Conservation (phyloP, 2,888 invertebrate genomes). For the Diarsia mendica region DNA sequence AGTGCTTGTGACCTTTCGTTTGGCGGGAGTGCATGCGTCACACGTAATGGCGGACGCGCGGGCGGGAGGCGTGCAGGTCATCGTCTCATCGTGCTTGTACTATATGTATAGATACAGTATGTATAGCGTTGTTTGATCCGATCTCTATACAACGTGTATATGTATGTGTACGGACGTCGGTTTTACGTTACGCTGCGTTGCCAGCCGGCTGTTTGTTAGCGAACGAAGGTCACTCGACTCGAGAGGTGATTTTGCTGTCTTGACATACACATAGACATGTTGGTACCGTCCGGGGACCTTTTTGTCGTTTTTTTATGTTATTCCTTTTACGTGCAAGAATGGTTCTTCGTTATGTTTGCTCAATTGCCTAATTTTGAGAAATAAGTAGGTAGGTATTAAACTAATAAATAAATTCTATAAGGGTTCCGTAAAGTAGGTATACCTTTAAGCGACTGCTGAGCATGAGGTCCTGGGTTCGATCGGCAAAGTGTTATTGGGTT, state of each 20-base stretch:
- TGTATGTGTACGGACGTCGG: conserved; percentile 74
- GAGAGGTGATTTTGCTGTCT: conserved; percentile 72
- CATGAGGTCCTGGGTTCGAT: too few relatives aligned
- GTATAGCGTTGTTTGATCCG: conserved; percentile 77
- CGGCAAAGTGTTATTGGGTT: too few relatives aligned
- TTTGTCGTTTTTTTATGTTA: conserved; percentile 52
- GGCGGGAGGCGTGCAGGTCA: conserved; percentile 82
- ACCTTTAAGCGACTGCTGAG: too few relatives aligned
- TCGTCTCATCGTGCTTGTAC: conserved; percentile 88
- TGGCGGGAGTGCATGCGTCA: conserved; percentile 79
- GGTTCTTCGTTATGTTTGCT: conserved; percentile 26
- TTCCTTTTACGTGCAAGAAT: conserved; percentile 54
- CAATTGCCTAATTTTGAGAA: conserved; percentile 13
- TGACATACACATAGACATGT: conserved; percentile 56
- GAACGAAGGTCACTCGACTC: conserved; percentile 85
- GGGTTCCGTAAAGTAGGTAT: too few relatives aligned
- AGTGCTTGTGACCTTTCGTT: conserved; percentile 73
- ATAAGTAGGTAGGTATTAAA: background rate
- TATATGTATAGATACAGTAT: conserved; percentile 70
- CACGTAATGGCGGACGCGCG: conserved; percentile 79
- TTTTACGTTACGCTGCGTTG: conserved; percentile 83
- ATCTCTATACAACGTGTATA: conserved; percentile 68
- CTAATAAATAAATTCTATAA: too few relatives aligned
- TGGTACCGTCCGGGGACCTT: conserved; percentile 26
- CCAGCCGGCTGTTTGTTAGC: conserved; percentile 82